phyloP scores from a whole-genome alignment of 2,113 vertebrate genomes.

The Plecturocebus donacophilus region DNA sequence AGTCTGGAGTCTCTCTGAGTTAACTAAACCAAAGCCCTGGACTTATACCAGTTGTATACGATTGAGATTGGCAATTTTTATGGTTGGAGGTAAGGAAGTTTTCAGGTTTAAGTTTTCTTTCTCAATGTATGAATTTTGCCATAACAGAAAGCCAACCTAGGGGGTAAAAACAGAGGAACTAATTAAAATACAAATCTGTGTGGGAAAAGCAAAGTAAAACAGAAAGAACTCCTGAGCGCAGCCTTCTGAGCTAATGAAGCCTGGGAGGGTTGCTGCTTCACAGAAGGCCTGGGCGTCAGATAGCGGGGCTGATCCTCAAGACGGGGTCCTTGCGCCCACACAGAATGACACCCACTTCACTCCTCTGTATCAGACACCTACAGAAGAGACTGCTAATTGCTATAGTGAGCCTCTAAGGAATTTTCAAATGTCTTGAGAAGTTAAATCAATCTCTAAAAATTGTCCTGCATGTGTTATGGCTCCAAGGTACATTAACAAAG shows the following conservation, averaged over 20 bases:
- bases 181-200: neutral
- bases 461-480: too few species aligned
- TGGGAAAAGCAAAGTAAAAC: neutral
- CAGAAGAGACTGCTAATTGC: neutral
- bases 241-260: neutral
- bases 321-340: neutral
- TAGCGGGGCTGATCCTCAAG: neutral
- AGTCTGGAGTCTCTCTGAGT: neutral
- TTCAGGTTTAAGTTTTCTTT: neutral
- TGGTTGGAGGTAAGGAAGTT: neutral
- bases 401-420: neutral
- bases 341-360: accelerated
- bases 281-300: neutral
- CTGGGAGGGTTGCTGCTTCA: neutral
- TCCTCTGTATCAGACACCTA: neutral
- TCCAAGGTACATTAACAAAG: neutral
- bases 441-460: neutral
- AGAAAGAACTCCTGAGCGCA: neutral
- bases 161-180: neutral
- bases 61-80: neutral
- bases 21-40: neutral
- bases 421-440: neutral
- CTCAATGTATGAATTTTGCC: slow-evolving; percentile 3
- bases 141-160: neutral
- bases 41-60: neutral